These are phyloP conservation scores for Gasteruption jaculator DNA, from an alignment of 2,888 invertebrate genomes.

Conservation along the genomic window DNA sequence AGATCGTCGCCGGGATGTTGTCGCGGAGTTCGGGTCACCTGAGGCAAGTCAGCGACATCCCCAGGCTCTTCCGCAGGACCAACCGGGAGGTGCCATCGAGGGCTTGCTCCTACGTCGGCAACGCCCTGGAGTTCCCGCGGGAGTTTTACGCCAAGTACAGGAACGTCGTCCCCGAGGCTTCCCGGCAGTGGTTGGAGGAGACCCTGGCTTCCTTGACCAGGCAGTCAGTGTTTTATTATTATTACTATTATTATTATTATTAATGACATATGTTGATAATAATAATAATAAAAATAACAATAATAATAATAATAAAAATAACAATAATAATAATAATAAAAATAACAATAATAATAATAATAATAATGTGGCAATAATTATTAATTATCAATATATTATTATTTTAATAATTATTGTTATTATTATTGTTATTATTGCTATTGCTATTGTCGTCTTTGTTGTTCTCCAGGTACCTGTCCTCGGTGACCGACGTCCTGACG, in stretches of 20 bases:
- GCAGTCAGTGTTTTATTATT: constrained; percentile 53
- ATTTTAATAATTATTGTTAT: constrained; percentile 11
- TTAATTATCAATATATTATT: background rate
- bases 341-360: constrained; percentile 16
- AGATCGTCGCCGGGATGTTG: constrained; percentile 49
- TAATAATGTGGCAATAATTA: constrained; percentile 10
- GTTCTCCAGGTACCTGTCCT: constrained; percentile 61
- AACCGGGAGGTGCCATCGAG: constrained; percentile 82
- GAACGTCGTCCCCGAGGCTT: constrained; percentile 45
- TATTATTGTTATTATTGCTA: too few species aligned
- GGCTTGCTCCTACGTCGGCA: constrained; percentile 74
- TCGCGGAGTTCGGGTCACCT: constrained; percentile 59
- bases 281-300: too few species aligned
- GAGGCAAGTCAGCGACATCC: constrained; percentile 87
- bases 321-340: constrained; percentile 11
- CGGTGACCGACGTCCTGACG: constrained; percentile 82
- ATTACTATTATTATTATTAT: too few species aligned
- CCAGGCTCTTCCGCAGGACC: constrained; percentile 86
- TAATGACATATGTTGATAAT: too few species aligned
- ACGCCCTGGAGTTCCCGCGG: constrained; percentile 59
- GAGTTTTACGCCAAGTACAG: constrained; percentile 58
- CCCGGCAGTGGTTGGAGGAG: constrained; percentile 48
- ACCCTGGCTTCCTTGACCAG: constrained; percentile 52
- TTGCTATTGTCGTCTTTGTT: too few species aligned
- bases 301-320: constrained; percentile 18